phyloP scores from a whole-genome alignment of 2,797 vertebrate species.

The Peromyscus attwateri region DNA sequence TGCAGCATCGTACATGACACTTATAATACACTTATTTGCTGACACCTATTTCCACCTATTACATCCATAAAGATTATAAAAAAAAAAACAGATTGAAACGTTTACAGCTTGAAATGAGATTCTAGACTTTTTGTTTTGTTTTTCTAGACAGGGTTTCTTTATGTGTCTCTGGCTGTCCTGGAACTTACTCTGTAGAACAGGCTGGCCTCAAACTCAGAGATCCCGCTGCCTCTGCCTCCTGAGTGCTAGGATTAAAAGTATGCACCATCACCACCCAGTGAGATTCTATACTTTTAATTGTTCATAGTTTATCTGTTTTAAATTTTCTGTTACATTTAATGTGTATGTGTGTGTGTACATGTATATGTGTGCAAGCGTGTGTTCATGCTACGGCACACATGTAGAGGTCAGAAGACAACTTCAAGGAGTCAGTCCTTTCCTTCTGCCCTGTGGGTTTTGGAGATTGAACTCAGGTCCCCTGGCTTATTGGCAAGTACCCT shows the following conservation, averaged over 20 bases:
- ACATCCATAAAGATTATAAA: background rate
- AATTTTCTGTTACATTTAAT: background rate
- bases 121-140: background rate
- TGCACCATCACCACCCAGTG: background rate
- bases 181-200: background rate
- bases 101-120: constrained; percentile 15
- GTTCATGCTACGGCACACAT: background rate
- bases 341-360: background rate
- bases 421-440: background rate
- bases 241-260: background rate
- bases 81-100: background rate
- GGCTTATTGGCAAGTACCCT: background rate
- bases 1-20: background rate
- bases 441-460: background rate
- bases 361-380: background rate
- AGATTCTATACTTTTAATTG: constrained; percentile 37
- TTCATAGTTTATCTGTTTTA: background rate
- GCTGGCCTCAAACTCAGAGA: background rate
- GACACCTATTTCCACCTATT: background rate
- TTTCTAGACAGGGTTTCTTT: background rate
- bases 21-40: background rate
- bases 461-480: background rate
- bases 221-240: background rate
- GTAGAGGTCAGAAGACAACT: background rate
- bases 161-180: background rate